Base-by-base conservation (phyloP, 2,888 invertebrate genomes). In the Ornithoptera priamus region DNA sequence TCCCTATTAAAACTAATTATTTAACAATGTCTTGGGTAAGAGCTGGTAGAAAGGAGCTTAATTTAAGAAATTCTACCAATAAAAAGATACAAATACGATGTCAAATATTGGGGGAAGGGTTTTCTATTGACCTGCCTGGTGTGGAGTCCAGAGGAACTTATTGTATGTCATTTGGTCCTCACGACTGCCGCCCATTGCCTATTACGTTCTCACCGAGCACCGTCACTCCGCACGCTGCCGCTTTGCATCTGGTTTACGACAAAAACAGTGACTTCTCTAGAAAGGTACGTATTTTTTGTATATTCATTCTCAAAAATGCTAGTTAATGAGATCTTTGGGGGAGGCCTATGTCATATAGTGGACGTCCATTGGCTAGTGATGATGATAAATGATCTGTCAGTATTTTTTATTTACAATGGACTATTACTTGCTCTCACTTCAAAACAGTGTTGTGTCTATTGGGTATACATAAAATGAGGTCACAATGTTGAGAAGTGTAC, bases 1-100 rank as follows among this genome's bases (percentile, higher is more conserved):
- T 92, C 72, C 92, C 92, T 0, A 85, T 92, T 30, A 90, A 90
- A 72, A 90, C 89, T 0, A 92, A 85, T 71, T 77, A 82, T 72
- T 81, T 76, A 56, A 77, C 77, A 0, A 77, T 92, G 73, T 89
- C 90, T 0, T 92, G 89, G 88, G 86, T 91, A 5, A 80, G 87
- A 2, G 68, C 83, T 0, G 91, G 87, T 1, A 76, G 88, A 10
- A 92, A 89, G 68, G 90, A 92, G 65, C 77, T 92, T 1, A 91
- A 88, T 67, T 71, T 92, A 67, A 90, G 90, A 74, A 92, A 91
- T 70, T 80, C 77, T 0, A 80, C 81, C 0, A 81, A 89, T 39
- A 88, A 82, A 65, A 90, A 87, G 75, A 74, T 91, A 18, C 84
- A 88, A 24, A 78, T 91, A 5, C 78, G 87, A 30, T 90, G 90